Base-by-base conservation (phyloP, 2,113 vertebrate species). In the Ptychochromis oligacanthus region DNA sequence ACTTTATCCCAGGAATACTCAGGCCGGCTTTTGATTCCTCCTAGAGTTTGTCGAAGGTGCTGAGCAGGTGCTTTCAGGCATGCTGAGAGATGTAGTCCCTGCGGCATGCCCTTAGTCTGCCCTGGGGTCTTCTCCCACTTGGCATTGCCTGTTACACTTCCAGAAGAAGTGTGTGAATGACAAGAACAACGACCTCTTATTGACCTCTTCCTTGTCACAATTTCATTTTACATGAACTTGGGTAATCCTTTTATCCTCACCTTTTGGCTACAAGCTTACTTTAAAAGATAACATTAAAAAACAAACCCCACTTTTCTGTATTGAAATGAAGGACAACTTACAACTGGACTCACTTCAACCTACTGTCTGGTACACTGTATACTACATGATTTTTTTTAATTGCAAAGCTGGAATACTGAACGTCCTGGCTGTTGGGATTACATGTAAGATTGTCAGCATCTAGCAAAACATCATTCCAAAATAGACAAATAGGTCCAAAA, bases 31-130 rank as follows among this genome's bases (percentile, higher is more conserved):
- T 72, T 26, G 46, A 72, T 72, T 72, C 26, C 67, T 52, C 49
- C 17, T 31, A 52, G 67, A 72, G 46, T 72, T 54, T 72, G 67
- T 72, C 7, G 11, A 72, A 72, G 67, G 26, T n/a, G 26, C 67
- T 72, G 67, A 72, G 67, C 67, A 34, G 46, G 67, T 72, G 67
- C 79, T 76, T 81, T 77, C 60, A 59, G 77, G 58, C 70, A 67
- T 67, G 28, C 70, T 85, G 83, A 85, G 49, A 52, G 22, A 58
- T 74, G 52, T 38, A 76, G 77, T 76, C 49, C 43, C 40, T 72
- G 12, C 43, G 34, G 54, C 65, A 62, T 62, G 77, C 70, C 74
- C 49, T 72, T 28, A 81, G 54, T 77, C 40, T 84, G 59, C 26
- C 54, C 75, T 11, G 2, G 56, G 58, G 81, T 83, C 65, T 57